Evolutionary conservation across 2,888 invertebrate species (phyloP), one percentile per base, ranked within the genome.

Genomic region (Andrena dorsata): DNA sequence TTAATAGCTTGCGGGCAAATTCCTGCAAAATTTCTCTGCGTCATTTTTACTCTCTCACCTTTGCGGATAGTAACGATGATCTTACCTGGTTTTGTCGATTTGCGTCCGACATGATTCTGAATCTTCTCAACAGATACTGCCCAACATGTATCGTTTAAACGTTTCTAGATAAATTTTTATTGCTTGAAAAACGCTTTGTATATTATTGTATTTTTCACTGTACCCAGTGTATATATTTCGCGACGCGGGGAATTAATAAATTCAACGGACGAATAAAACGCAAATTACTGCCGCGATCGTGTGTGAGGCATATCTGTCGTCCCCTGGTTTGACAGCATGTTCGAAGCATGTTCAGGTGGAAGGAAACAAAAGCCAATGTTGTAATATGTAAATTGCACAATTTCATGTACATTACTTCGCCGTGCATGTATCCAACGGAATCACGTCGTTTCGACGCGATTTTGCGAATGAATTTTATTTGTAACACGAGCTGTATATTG

Each of bases 1-100:
- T 72, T 26, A 84, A 30, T 32, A 84, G 74, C 30, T 82, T 77
- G 0, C 49, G 60, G 2, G 61, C 70, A 41, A 79, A 20, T 61
- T 76, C 58, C 86, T 86, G 20, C 49, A 61, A 20, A 66, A 26
- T 71, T 6, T 47, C 13, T 20, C 13, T 4, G 10, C 0, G 32
- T 35, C 2, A 20, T 7, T 41, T 35, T 23, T 30, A 23, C 2
- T 26, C 2, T 20, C 23, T 8, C 0, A 30, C 5, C 4, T 5
- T 51, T 63, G 7, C 5, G 0, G 63, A 10, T 20, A 8, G 2
- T 41, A 16, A 8, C 10, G 26, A 28, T 1, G 16, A n/a, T 0
- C 63, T 26, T 78, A 80, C 80, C 56, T 80, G 35, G 58, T 35
- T 61, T 35, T 61, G 20, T 3, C 13, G 41, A 26, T 20, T 64